Evolutionary conservation across 2,888 invertebrate genomes (phyloP), one percentile per base, ranked within the genome.

Genomic region (Phengaris alcon): DNA sequence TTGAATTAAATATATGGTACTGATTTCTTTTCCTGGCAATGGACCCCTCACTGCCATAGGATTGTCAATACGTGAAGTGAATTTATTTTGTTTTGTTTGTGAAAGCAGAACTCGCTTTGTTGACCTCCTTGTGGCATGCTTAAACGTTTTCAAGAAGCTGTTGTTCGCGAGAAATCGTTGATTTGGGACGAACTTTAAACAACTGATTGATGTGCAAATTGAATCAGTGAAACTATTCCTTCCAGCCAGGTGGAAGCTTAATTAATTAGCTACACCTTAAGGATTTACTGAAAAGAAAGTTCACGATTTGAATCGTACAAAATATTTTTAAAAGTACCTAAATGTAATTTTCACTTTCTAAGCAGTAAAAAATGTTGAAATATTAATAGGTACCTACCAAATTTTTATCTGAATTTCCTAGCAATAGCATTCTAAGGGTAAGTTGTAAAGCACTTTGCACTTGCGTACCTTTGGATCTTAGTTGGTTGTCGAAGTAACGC

Each of bases 51-150:
- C 84, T 85, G 86, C 85, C 87, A 82, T 91, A 90, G 93, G 93
- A 93, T 92, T 92, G 92, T 93, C 93, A 86, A 92, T 92, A 93
- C 93, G 93, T 93, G 93, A 90, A 88, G 89, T 89, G 93, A 93
- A 93, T 93, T 93, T 91, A 93, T 92, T 93, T 93, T 88, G 90
- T 91, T 89, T 88, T 91, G 87, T 92, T 93, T 92, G 93, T 93
- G 93, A 93, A 93, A 93, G 93, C 93, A 89, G 88, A 89, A 90
- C 90, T 85, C 85, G 90, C 87, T 88, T 87, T 85, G 83, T 84
- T 92, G 93, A 91, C 93, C 92, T 89, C 90, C 90, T 93, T 92
- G 89, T 82, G 85, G 82, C 81, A 83, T 84, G 86, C 86, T 87
- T 84, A 87, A 90, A 86, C 85, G 88, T 89, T 89, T 88, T 88